Evolutionary conservation across 1,140 invertebrate species (phyloP), one percentile per base, ranked within the genome.

Genomic region (Heliconius hewitsoni): DNA sequence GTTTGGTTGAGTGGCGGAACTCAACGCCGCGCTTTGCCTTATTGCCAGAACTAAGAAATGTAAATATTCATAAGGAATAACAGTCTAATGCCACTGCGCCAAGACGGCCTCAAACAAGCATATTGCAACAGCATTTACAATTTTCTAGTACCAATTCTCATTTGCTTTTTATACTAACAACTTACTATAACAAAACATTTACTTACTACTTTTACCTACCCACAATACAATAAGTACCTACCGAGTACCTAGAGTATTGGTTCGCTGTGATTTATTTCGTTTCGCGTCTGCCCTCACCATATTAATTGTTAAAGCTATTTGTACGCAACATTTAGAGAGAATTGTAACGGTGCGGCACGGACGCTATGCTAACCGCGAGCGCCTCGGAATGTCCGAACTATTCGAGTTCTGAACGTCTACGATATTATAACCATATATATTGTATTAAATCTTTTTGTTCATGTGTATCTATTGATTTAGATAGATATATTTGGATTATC

Each of bases 321-420:
- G 77, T 39, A 79, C 57, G 73, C 78, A 79, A 66, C 23, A 37
- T 39, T 42, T 30, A 75, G 30, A 42, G 23, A 66, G 60, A 23
- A 66, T 30, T 66, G 60, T 66, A 66, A 66, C 60, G 60, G 13
- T 66, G 55, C 74, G 74, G 74, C 55, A 57, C 46, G 50, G 55
- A 66, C 74, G 46, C 60, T 74, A 52, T 79, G 60, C 78, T 39
- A 42, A 79, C 78, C 73, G 73, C 78, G 71, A 79, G 66, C 73
- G 27, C 73, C 70, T 71, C 30, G 78, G 78, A 79, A 79, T 79
- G 73, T 55, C 60, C 50, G n/a, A 79, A 71, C 78, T 66, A 74
- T 79, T 34, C 42, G 57, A 52, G 73, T 79, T 37, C 19, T 75
- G 73, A 71, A 75, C 66, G 57, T 57, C 73, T 79, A 50, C 19